Conservation (phyloP, 2,797 vertebrate genomes). For the Acanthopagrus latus region DNA sequence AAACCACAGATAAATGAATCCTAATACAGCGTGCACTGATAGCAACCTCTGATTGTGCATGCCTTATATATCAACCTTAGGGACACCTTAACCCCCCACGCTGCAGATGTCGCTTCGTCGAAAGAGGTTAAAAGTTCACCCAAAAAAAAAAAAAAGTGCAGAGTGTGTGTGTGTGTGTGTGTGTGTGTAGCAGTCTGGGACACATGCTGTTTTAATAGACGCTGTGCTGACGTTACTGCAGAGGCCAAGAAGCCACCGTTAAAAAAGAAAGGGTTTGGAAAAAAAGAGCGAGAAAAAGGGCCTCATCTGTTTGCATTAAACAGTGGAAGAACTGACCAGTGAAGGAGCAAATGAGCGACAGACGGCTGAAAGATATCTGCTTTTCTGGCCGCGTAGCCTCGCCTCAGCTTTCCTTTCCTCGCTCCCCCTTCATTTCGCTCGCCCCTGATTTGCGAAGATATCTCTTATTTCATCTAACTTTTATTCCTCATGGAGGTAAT, state of each 20-base stretch:
- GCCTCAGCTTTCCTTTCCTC: slow-evolving; percentile 37
- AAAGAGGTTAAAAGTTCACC: slow-evolving; percentile 83
- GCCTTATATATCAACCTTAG: slow-evolving; percentile 14
- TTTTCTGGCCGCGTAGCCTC: slow-evolving; percentile 45
- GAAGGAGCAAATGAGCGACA: slow-evolving; percentile 73
- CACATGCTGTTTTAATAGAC: slow-evolving; percentile 83
- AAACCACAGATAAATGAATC: slow-evolving; percentile 47
- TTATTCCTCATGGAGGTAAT: background rate
- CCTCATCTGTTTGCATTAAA: slow-evolving; percentile 76
- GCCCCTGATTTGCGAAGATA: slow-evolving; percentile 27
- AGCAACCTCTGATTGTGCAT: slow-evolving; percentile 8
- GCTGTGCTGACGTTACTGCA: slow-evolving; percentile 72
- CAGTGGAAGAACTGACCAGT: slow-evolving; percentile 78
- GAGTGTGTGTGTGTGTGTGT: slow-evolving; percentile 35
- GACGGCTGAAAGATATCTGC: slow-evolving; percentile 65
- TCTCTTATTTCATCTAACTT: slow-evolving; percentile 1
- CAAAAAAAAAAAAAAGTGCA: slow-evolving; percentile 30
- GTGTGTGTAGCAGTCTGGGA: slow-evolving; percentile 56
- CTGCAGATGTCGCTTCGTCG: slow-evolving; percentile 55
- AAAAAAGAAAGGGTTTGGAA: slow-evolving; percentile 76
- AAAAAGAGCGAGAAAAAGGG: slow-evolving; percentile 71
- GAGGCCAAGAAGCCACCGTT: slow-evolving; percentile 75
- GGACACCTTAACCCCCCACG: slow-evolving; percentile 31
- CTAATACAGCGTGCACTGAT: slow-evolving; percentile 37
- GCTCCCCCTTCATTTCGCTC: slow-evolving; percentile 33